phyloP scores from a whole-genome alignment of 2,797 vertebrate species.

The Cossypha polioptera region DNA sequence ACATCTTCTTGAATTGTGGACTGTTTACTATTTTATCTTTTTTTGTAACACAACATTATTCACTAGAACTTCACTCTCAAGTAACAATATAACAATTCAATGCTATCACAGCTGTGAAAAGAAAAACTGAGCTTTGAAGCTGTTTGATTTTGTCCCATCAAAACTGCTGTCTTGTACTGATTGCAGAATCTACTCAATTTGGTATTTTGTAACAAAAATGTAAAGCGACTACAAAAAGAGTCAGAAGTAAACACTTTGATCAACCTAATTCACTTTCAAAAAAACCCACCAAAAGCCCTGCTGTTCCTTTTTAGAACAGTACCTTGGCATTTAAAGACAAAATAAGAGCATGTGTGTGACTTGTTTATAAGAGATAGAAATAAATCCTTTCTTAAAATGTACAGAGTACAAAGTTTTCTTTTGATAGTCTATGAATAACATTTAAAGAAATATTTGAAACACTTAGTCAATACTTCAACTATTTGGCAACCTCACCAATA shows the following conservation, averaged over 20 bases:
- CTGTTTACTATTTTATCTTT: not conserved
- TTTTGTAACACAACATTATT: not conserved
- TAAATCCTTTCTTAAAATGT: not conserved
- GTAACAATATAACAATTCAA: not conserved
- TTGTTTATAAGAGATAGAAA: not conserved
- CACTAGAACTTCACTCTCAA: not conserved
- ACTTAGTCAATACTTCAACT: not conserved
- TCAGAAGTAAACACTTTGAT: slow-evolving; percentile 23
- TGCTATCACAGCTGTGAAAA: not conserved
- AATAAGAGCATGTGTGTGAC: not conserved
- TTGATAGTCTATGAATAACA: not conserved
- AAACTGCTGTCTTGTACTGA: not conserved
- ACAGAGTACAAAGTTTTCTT: not conserved
- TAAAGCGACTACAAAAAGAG: not conserved
- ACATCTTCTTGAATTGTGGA: not conserved
- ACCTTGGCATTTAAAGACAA: not conserved
- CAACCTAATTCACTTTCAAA: not conserved
- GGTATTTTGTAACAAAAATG: not conserved
- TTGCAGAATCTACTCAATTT: not conserved
- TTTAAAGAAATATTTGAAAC: not conserved
- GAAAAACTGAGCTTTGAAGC: not conserved
- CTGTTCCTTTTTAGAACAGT: not conserved
- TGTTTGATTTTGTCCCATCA: not conserved
- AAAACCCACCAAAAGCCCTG: not conserved
- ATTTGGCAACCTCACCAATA: not conserved